Evolutionary conservation across 2,113 vertebrate species (phyloP).

Genomic region (Strix uralensis): DNA sequence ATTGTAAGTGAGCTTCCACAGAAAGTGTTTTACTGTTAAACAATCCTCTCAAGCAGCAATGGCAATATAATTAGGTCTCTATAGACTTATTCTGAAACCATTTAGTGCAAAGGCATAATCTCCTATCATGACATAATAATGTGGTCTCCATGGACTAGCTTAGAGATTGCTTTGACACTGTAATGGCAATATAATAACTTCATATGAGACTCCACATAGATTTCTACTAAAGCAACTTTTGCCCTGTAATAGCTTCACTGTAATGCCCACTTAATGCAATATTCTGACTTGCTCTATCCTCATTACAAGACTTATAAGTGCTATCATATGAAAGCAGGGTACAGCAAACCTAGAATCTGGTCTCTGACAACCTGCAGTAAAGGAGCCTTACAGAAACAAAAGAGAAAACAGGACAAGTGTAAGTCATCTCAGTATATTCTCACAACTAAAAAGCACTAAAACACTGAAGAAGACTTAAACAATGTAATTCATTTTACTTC

Average conservation of each 20-base stretch:
- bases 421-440: not conserved
- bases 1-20: not conserved
- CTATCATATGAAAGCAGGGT: not conserved
- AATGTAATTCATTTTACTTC: not conserved
- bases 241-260: not conserved
- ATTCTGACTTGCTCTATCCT: not conserved
- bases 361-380: not conserved
- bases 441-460: not conserved
- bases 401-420: not conserved
- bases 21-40: conserved; percentile 17
- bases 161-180: conserved; percentile 32
- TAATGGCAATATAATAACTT: conserved; percentile 1
- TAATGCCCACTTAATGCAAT: not conserved
- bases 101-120: conserved; percentile 42
- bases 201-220: not conserved
- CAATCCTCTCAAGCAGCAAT: conserved; percentile 23
- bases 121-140: conserved; percentile 55
- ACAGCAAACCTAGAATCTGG: not conserved
- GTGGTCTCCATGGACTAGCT: not conserved
- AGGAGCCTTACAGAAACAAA: not conserved
- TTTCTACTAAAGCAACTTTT: not conserved
- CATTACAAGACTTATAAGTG: not conserved
- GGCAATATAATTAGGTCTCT: conserved; percentile 56
- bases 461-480: not conserved
- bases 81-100: conserved; percentile 30